Evolutionary conservation across 2,113 vertebrate genomes (phyloP), one percentile per base, ranked within the genome.

Genomic region (Apteryx mantelli): DNA sequence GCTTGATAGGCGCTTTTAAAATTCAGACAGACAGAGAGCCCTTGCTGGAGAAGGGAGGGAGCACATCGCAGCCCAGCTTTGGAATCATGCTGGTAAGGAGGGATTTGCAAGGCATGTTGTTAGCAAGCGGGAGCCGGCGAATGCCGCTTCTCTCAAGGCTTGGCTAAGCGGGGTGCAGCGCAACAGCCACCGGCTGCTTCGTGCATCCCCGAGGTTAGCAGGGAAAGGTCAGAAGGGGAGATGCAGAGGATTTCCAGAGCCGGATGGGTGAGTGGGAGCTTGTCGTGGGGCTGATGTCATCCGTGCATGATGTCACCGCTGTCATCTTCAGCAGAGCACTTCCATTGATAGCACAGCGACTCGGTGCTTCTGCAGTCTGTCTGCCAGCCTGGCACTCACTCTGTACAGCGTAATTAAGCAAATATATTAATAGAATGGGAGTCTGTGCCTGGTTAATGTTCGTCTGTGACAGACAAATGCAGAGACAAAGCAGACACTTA

Each of bases 371-470:
- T 94, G 95, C 91, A 66, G 77, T 44, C 82, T 94, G 89, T 86
- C 93, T 92, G 94, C 97, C 93, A 91, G 83, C 69, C 95, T 96
- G 94, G 94, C 86, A 79, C 80, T 78, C 4, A 0, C n/a, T 74
- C 89, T 82, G 73, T 25, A 69, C 91, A 82, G 86, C 0, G 1
- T 84, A 96, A 97, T 97, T 96, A 97, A 96, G 83, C 75, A 93
- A 95, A 86, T 91, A 63, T 93, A 96, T 96, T 94, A 97, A 97
- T 96, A 96, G 95, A 93, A 88, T 48, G 94, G 75, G 70, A 89
- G 78, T 38, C 5, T 3, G 61, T 86, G 91, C 88, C 93, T 92
- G 81, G 81, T 60, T 91, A 91, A 64, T 83, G 94, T 96, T 95
- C 91, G 87, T 80, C 17, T 74, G 61, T 93, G 90, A 91, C 85